Evolutionary conservation across 2,113 vertebrate genomes (phyloP).

Genomic region (Sebastes schlegelii): DNA sequence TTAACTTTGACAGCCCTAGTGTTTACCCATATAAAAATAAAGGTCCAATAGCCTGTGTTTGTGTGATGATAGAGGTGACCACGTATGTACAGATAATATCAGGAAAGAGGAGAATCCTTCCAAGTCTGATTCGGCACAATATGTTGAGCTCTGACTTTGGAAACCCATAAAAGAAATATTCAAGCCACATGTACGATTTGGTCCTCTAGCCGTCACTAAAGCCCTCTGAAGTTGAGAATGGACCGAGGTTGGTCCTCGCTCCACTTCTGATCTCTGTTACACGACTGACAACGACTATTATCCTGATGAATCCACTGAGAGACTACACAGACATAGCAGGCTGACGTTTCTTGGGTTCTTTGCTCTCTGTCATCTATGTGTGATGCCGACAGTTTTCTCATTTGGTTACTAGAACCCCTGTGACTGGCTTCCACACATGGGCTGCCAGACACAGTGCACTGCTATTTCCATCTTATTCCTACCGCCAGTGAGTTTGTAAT

Average conservation of each 20-base stretch:
- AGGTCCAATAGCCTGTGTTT: background rate
- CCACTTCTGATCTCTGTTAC: constrained; percentile 16
- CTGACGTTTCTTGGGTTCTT: constrained; percentile 12
- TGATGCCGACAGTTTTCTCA: constrained; percentile 32
- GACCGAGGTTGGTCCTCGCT: background rate
- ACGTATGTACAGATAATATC: background rate
- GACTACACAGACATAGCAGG: background rate
- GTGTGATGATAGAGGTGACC: background rate
- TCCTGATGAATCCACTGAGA: constrained; percentile 4
- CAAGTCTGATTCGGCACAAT: background rate
- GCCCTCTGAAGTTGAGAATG: constrained; percentile 3
- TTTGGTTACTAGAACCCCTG: constrained; percentile 31
- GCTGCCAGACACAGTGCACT: constrained; percentile 6
- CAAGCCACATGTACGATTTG: background rate
- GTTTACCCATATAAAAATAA: background rate
- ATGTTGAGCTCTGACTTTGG: background rate
- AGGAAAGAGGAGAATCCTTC: background rate
- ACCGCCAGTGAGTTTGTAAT: constrained; percentile 40
- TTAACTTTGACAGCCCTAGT: no score
- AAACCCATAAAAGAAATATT: constrained; percentile 6
- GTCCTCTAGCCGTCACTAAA: background rate
- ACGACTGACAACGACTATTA: constrained; percentile 13
- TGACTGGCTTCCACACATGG: constrained; percentile 8
- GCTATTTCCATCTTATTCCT: constrained; percentile 31
- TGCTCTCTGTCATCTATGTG: constrained; percentile 15